These are phyloP conservation scores for Tauraco erythrolophus DNA, from an alignment of 2,113 vertebrate genomes.

Conservation along the genomic window DNA sequence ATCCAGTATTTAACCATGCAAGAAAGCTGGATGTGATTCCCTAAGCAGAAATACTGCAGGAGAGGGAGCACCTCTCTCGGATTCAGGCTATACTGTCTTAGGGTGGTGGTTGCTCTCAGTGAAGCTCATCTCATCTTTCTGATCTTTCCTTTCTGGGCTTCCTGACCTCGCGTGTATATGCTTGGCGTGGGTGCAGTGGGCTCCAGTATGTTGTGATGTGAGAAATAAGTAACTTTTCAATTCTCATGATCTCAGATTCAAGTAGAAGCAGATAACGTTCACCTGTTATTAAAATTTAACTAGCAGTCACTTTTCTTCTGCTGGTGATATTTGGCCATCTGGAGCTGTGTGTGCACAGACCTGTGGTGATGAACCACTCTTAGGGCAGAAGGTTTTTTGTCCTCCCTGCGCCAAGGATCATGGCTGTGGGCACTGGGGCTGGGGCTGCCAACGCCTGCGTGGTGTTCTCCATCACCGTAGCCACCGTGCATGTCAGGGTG, in stretches of 20 bases:
- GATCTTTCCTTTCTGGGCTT: neutral
- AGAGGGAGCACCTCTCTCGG: neutral
- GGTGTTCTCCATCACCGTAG: neutral
- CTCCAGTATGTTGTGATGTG: neutral
- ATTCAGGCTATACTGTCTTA: neutral
- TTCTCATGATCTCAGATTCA: neutral
- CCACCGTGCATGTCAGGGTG: fast-evolving
- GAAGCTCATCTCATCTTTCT: neutral
- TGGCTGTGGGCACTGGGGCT: fast-evolving
- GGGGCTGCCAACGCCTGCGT: fast-evolving
- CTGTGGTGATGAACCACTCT: fast-evolving
- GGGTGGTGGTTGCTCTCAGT: neutral
- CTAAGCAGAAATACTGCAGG: neutral
- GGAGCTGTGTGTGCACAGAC: fast-evolving
- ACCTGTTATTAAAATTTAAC: neutral
- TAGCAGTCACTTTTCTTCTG: neutral
- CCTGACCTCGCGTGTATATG: neutral
- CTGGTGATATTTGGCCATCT: neutral
- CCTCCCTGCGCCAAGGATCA: neutral
- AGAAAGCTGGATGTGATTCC: neutral
- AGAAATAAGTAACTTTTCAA: neutral
- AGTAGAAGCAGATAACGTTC: neutral
- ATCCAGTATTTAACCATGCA: neutral
- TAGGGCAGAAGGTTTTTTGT: neutral
- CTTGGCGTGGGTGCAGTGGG: neutral